A percentile compares a stretch with the other conserved stretches of the same genome.
Conservation (phyloP, 2,888 invertebrate species). For the Anaspis maculata region DNA sequence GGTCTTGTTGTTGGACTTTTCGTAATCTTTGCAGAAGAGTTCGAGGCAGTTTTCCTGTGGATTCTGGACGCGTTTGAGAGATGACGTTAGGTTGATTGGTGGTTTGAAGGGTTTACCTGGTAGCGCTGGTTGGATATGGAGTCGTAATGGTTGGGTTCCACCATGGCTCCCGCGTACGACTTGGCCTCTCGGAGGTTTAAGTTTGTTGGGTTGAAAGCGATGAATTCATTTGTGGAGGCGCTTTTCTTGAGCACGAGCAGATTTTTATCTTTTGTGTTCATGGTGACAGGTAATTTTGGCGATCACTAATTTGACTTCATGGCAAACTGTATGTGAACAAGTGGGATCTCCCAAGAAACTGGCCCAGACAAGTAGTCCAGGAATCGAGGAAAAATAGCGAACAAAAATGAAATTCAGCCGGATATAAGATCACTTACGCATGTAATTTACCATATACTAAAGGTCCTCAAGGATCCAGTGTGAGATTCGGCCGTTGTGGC, state of each 20-base stretch:
- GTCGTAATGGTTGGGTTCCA: slow-evolving; percentile 18
- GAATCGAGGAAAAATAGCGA: no score
- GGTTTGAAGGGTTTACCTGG: slow-evolving; percentile 7
- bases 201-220: slow-evolving; percentile 19
- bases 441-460: no score
- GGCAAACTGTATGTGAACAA: no score
- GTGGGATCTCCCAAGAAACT: no score
- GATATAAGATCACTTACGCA: no score
- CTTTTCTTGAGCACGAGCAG: slow-evolving; percentile 8
- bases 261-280: slow-evolving; percentile 10
- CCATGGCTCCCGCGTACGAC: slow-evolving; percentile 27
- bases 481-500: no score
- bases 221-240: slow-evolving; percentile 10
- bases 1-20: slow-evolving; percentile 13
- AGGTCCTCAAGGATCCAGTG: no score
- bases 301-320: not conserved
- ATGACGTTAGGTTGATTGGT: slow-evolving; percentile 1
- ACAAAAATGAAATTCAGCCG: no score
- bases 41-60: slow-evolving; percentile 13
- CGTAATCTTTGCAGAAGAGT: slow-evolving; percentile 9
- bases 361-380: no score
- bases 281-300: slow-evolving; percentile 7
- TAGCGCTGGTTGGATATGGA: slow-evolving; percentile 11
- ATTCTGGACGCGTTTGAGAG: slow-evolving; percentile 4
- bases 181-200: slow-evolving; percentile 28